Base-by-base conservation (phyloP, 35 echinoderm and acorn worm species). In the Heliocidaris tuberculata region DNA sequence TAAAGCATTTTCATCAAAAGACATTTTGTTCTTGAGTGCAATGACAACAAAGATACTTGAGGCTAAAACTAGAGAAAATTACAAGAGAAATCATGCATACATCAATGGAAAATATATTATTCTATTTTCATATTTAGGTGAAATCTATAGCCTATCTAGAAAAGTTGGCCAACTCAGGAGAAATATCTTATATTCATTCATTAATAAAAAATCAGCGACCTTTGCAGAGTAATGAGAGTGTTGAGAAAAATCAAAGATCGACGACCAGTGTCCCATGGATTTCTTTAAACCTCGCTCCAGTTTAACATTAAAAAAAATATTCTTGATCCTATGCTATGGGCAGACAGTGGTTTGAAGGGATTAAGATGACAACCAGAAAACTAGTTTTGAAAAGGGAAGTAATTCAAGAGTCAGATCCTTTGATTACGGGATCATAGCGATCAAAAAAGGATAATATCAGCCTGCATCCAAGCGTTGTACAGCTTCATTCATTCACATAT, bases 401-500 rank as follows among this genome's bases (percentile, higher is more conserved):
- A 78, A 78, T 24, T 78, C 65, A 78, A 78, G 27, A 24, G 65
- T 78, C 65, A 24, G 19, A n/a, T 78, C 65, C 60, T 78, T 78
- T 78, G 65, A 78, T 21, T 78, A 78, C 5, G 19, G 7, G 21
- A 78, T 78, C 65, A 78, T 78, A 78, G 65, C 65, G 65, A 78
- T 78, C 65, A 78, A 78, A 78, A 78, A 78, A n/a, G 65, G 65
- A 78, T 78, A 78, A 78, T 78, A 78, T 78, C 27, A 78, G 65
- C 21, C 21, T n/a, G 21, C 65, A 78, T 78, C 27, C 65, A n/a
- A 78, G 65, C 65, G 65, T 78, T 78, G 65, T 78, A 78, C 19
- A 78, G 65, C 65, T 78, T 78, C 27, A 19, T 78, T 78, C 65
- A 78, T n/a, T n/a, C 65, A 8, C 6, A 8, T n/a, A n/a, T 2